A percentile compares a stretch with the other conserved stretches of the same genome.
Evolutionary conservation across 2,113 vertebrate genomes (phyloP).

Genomic region (Ornithorhynchus anatinus): DNA sequence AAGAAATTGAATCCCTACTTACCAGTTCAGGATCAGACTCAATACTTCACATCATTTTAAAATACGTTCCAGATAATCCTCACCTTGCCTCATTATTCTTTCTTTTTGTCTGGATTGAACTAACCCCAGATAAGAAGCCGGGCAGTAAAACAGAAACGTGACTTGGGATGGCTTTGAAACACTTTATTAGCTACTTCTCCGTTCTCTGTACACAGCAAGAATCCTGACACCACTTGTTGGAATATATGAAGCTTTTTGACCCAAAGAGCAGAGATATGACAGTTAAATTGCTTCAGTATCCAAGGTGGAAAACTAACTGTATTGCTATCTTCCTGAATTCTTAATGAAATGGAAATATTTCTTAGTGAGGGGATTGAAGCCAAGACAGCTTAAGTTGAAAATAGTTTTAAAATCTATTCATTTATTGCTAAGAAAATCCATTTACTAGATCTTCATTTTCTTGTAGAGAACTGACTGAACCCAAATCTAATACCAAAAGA

Average conservation of each 20-base stretch:
- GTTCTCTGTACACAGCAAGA: not conserved
- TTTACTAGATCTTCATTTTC: not conserved
- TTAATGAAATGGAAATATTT: not conserved
- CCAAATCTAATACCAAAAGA: slow-evolving; percentile 6
- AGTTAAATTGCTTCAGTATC: not conserved
- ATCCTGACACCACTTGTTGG: not conserved
- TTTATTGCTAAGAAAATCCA: not conserved
- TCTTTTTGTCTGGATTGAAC: not conserved
- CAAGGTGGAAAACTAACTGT: not conserved
- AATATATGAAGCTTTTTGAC: not conserved
- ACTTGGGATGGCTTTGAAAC: not conserved
- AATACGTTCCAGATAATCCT: not conserved
- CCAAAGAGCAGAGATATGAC: not conserved
- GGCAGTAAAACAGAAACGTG: not conserved
- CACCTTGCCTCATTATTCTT: not conserved
- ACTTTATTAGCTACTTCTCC: not conserved
- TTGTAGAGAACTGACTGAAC: slow-evolving; percentile 4
- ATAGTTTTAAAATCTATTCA: slow-evolving; percentile 1
- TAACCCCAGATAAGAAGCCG: not conserved
- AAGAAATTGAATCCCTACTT: not conserved
- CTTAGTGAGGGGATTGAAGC: not conserved
- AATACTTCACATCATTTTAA: not conserved
- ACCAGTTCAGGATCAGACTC: not conserved
- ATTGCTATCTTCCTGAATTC: not conserved
- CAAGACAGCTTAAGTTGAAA: not conserved